Conservation (phyloP, 2,113 vertebrate genomes). For the Carassius gibelio region DNA sequence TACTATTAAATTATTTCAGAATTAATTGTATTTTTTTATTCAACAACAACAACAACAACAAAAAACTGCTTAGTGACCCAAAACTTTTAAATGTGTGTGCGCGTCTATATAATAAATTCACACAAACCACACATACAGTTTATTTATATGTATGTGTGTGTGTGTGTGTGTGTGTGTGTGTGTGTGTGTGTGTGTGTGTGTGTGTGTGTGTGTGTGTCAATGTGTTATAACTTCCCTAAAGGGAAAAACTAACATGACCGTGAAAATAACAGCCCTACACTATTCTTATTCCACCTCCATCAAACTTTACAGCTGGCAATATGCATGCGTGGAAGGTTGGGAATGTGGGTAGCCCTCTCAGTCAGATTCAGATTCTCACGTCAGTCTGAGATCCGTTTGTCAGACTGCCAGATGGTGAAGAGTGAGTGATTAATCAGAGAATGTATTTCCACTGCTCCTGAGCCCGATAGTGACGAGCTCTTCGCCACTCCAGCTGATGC, state of each 20-base stretch:
- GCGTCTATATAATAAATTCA: too few relatives aligned
- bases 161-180: not conserved
- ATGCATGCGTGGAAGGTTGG: constrained; percentile 2
- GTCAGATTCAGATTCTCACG: constrained; percentile 26
- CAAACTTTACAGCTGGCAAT: constrained; percentile 11
- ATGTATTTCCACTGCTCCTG: constrained; percentile 15
- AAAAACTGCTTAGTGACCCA: too few relatives aligned
- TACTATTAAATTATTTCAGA: too few relatives aligned
- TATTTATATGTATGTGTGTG: not conserved
- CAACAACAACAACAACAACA: too few relatives aligned
- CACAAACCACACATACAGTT: too few relatives aligned
- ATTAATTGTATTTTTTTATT: too few relatives aligned
- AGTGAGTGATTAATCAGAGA: constrained; percentile 29
- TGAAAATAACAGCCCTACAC: not conserved
- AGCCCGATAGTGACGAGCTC: not conserved
- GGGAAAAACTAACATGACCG: not conserved
- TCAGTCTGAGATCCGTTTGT: constrained; percentile 30
- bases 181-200: not conserved
- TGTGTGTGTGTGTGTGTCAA: not conserved
- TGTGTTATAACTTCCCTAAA: not conserved
- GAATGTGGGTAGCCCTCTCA: not conserved
- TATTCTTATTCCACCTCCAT: constrained; percentile 25
- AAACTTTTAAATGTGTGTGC: too few relatives aligned
- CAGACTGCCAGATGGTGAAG: constrained; percentile 42
- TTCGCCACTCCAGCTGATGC: constrained; percentile 35